Percentiles rank a stretch among this genome's conserved stretches.
phyloP scores from a whole-genome alignment of 2,888 invertebrate genomes.

The Epicampocera succincta region DNA sequence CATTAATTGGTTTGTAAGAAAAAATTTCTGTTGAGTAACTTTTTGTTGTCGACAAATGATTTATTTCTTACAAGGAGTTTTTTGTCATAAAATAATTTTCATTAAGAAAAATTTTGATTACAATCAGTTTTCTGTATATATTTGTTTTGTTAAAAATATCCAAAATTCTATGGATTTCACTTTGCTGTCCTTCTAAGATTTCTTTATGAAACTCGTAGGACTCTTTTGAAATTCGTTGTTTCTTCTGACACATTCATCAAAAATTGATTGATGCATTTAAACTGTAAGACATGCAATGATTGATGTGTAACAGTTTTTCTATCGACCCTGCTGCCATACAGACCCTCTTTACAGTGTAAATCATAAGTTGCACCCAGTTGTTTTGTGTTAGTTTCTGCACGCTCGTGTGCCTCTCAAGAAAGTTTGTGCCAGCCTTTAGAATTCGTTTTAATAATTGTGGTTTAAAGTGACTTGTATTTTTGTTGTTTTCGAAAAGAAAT shows the following conservation, averaged over 20 bases:
- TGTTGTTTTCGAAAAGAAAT: neutral
- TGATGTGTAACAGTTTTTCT: neutral
- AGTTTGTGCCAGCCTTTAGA: neutral
- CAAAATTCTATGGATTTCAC: no score
- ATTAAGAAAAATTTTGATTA: no score
- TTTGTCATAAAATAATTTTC: no score
- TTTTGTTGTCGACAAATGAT: no score
- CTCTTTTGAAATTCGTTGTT: neutral
- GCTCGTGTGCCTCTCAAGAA: neutral
- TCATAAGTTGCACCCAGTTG: neutral
- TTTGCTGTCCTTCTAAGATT: neutral
- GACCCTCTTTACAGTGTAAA: neutral
- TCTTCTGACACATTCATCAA: slow-evolving; percentile 2
- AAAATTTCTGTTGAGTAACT: no score
- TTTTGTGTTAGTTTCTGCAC: neutral
- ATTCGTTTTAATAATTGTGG: slow-evolving; percentile 37
- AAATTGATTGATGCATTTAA: slow-evolving; percentile 23
- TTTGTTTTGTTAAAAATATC: no score
- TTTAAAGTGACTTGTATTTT: slow-evolving; percentile 3
- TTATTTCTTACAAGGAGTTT: no score
- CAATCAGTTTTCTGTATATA: no score
- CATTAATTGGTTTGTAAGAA: no score
- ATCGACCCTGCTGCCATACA: neutral
- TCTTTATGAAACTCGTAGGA: neutral
- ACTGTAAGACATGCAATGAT: slow-evolving; percentile 16